These are phyloP conservation scores for Scaptomyza tumidula DNA, from an alignment of 2,888 invertebrate species.

Conservation along the genomic window DNA sequence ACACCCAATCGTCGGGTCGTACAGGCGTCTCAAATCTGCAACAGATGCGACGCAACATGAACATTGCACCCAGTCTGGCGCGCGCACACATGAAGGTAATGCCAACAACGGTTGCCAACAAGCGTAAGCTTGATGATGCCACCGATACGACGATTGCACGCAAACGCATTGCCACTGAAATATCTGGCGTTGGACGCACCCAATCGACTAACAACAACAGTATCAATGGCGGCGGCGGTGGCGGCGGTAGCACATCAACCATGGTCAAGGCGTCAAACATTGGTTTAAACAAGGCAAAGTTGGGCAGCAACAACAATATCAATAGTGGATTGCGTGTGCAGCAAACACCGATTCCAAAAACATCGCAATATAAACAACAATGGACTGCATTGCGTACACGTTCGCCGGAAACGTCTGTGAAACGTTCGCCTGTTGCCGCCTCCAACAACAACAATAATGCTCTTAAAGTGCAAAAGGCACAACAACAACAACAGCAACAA, in stretches of 20 bases:
- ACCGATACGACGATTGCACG: constrained; percentile 52
- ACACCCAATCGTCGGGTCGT: constrained; percentile 3
- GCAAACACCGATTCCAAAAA: constrained; percentile 25
- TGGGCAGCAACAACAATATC: constrained; percentile 7
- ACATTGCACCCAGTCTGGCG: constrained; percentile 48
- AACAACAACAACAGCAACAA: background rate
- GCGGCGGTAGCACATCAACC: constrained; percentile 6
- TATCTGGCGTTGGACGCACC: constrained; percentile 6
- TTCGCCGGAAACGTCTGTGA: constrained; percentile 7
- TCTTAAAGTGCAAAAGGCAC: constrained; percentile 30
- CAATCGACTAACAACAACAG: constrained; percentile 35
- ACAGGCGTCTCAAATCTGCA: constrained; percentile 58
- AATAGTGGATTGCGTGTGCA: constrained; percentile 33
- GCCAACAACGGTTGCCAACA: constrained; percentile 29
- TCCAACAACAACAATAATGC: constrained; percentile 19
- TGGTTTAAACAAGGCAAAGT: constrained; percentile 28
- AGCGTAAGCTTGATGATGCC: constrained; percentile 64
- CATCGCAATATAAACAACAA: background rate
- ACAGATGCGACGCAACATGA: constrained; percentile 67
- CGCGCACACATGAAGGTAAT: constrained; percentile 34
- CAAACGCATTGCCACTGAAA: constrained; percentile 57
- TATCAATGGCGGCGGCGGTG: constrained; percentile 46
- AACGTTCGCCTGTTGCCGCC: constrained; percentile 2
- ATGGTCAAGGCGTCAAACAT: constrained; percentile 24
- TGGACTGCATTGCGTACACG: background rate